phyloP scores from a whole-genome alignment of 2,888 invertebrate species.

The Poecilus cupreus region DNA sequence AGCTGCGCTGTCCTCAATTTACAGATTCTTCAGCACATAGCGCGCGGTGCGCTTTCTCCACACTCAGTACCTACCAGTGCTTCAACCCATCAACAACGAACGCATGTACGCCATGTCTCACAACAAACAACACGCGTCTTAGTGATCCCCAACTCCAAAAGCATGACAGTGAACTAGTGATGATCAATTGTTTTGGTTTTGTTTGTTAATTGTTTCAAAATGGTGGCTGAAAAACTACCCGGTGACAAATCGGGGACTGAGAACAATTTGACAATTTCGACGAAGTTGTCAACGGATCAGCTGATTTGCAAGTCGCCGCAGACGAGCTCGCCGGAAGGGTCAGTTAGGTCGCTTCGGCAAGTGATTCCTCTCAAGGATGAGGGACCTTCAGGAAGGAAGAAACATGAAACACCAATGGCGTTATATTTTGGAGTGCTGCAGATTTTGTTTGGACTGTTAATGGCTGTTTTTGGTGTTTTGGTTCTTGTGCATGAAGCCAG shows the following conservation, averaged over 20 bases:
- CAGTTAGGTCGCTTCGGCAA: conserved; percentile 64
- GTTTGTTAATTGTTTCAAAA: conserved; percentile 14
- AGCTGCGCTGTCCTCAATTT: conserved; percentile 50
- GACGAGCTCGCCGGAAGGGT: conserved; percentile 65
- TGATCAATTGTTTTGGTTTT: not conserved
- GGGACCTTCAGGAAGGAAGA: conserved; percentile 60
- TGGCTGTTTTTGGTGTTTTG: conserved; percentile 79
- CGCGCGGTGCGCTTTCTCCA: conserved; percentile 46
- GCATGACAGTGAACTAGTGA: not conserved
- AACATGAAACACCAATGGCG: conserved; percentile 68
- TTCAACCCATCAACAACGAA: not conserved
- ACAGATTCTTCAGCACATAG: conserved; percentile 48
- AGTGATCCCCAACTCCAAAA: not conserved
- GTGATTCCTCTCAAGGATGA: conserved; percentile 60
- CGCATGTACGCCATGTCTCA: not conserved
- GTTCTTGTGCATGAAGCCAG: conserved; percentile 79
- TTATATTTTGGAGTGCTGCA: conserved; percentile 77
- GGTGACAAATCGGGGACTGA: conserved; percentile 27
- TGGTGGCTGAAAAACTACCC: conserved; percentile 51
- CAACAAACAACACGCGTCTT: not conserved
- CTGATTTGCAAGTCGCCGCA: conserved; percentile 76
- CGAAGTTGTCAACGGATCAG: conserved; percentile 75
- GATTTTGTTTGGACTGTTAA: conserved; percentile 78
- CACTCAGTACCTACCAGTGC: conserved; percentile 27
- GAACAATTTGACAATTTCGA: conserved; percentile 65